Percentiles rank a stretch among this genome's conserved stretches.
Conservation (phyloP, 2,888 invertebrate genomes). For the Tetragnatha montana region DNA sequence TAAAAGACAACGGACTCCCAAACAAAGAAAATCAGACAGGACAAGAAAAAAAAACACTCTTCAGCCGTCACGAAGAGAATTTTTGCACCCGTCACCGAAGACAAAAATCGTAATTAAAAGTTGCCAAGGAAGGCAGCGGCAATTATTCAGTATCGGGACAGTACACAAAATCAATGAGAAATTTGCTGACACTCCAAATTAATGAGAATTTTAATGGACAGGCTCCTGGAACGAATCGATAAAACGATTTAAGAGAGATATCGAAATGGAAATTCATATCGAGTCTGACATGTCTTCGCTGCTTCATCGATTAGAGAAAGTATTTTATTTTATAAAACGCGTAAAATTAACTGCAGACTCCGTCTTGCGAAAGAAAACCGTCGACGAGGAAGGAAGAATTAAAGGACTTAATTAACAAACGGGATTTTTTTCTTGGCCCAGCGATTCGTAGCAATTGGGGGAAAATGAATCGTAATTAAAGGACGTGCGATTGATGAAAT, state of each 20-base stretch:
- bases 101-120: constrained; percentile 36
- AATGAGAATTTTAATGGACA: constrained; percentile 46
- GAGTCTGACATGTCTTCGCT: constrained; percentile 36
- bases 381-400: background rate
- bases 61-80: background rate
- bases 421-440: background rate
- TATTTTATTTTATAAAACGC: constrained; percentile 3
- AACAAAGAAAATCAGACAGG: background rate
- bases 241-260: constrained; percentile 54
- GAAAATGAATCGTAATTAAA: background rate
- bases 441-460: background rate
- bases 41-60: background rate
- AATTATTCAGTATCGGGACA: constrained; percentile 29
- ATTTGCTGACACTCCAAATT: constrained; percentile 36
- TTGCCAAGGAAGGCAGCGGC: constrained; percentile 5
- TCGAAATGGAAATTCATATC: constrained; percentile 56
- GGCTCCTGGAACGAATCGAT: constrained; percentile 34
- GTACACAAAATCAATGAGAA: constrained; percentile 43
- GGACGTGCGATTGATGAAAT: background rate
- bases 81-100: background rate
- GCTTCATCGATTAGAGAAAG: constrained; percentile 36
- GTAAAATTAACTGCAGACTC: constrained; percentile 39
- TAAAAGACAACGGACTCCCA: background rate
- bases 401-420: background rate
- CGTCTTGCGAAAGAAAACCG: background rate